Percentiles rank a stretch among this genome's conserved stretches.
Evolutionary conservation across 2,113 vertebrate species (phyloP).

Genomic region (Heterotilapia buettikoferi): DNA sequence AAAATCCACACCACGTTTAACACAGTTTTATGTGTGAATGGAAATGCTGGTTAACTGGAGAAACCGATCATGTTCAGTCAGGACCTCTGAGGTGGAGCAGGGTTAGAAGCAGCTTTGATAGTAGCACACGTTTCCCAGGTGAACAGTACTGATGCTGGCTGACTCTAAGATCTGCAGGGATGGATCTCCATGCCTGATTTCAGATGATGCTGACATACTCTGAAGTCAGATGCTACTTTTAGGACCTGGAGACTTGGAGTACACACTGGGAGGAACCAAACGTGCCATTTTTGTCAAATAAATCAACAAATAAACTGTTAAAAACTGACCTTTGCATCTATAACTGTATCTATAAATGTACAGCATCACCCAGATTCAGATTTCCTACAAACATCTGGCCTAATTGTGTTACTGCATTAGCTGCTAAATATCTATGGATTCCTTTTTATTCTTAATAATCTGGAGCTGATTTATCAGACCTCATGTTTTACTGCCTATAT

Average conservation of each 20-base stretch:
- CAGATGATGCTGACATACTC: background rate
- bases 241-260: background rate
- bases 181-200: background rate
- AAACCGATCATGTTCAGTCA: background rate
- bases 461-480: background rate
- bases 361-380: background rate
- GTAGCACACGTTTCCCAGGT: background rate
- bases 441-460: background rate
- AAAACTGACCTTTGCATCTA: background rate
- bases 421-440: background rate
- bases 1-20: rapidly evolving
- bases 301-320: background rate
- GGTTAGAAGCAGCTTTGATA: background rate
- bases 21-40: background rate
- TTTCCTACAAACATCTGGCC: background rate
- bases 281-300: background rate
- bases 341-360: rapidly evolving
- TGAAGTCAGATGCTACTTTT: background rate
- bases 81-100: background rate
- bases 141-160: background rate
- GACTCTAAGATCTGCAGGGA: rapidly evolving
- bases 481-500: background rate
- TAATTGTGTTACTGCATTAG: rapidly evolving
- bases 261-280: background rate
- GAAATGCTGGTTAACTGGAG: background rate